These are phyloP conservation scores for Galerucella calmariensis DNA, from an alignment of 2,888 invertebrate species.

Conservation along the genomic window DNA sequence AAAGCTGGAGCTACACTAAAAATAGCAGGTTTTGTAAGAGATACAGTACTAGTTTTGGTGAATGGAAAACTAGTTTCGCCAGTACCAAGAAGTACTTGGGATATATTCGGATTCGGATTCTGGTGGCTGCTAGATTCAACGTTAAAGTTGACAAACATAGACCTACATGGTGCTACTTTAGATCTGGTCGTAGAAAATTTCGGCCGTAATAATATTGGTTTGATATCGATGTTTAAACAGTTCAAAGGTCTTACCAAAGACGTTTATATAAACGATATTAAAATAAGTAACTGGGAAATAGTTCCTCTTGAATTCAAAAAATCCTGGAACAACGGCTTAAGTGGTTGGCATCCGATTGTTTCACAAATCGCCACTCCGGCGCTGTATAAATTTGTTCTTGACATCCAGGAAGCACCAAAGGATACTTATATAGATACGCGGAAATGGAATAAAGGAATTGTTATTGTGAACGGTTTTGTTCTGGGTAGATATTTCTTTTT, in stretches of 20 bases:
- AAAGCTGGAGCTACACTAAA: conserved; percentile 54
- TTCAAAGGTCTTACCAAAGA: conserved; percentile 62
- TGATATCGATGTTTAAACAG: conserved; percentile 61
- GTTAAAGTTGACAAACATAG: conserved; percentile 51
- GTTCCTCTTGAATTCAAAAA: conserved; percentile 68
- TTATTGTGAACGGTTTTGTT: conserved; percentile 86
- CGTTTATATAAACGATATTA: conserved; percentile 63
- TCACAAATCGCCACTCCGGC: conserved; percentile 71
- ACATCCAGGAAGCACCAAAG: conserved; percentile 61
- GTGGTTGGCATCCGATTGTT: conserved; percentile 73
- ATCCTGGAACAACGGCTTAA: conserved; percentile 59
- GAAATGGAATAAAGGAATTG: conserved; percentile 87
- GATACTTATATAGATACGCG: conserved; percentile 84
- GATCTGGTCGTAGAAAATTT: conserved; percentile 77
- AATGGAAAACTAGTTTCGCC: conserved; percentile 59
- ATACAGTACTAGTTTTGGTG: conserved; percentile 64
- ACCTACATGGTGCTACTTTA: conserved; percentile 54
- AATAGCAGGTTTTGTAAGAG: conserved; percentile 63
- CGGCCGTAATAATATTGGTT: conserved; percentile 76
- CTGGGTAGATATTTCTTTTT: conserved; percentile 82
- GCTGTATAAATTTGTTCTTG: conserved; percentile 68
- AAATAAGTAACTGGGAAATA: conserved; percentile 64
- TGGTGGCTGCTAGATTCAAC: conserved; percentile 60
- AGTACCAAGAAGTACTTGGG: conserved; percentile 50
- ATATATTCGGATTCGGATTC: conserved; percentile 63